phyloP scores from a whole-genome alignment of 2,797 vertebrate genomes.

The Neosalanx taihuensis region DNA sequence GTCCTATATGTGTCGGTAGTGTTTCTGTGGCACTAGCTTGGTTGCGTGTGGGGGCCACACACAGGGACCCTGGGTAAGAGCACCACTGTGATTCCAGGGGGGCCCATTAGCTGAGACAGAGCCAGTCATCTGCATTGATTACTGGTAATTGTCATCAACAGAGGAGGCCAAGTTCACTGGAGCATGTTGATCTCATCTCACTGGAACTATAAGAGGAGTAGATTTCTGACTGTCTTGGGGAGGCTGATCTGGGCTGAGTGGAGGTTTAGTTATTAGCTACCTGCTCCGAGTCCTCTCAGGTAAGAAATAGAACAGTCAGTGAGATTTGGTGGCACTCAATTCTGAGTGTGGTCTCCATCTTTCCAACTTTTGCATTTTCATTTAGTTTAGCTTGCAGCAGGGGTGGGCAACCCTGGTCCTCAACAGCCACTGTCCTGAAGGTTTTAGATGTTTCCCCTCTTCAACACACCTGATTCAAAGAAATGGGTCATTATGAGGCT shows the following conservation, averaged over 20 bases:
- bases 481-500: too few relatives aligned
- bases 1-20: too few relatives aligned
- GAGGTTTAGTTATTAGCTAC: conserved; percentile 28
- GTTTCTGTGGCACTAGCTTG: too few relatives aligned
- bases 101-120: conserved; percentile 39
- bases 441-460: too few relatives aligned
- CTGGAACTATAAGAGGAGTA: conserved; percentile 61
- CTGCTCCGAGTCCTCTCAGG: conserved; percentile 32
- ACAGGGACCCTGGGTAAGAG: not conserved
- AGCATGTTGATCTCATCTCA: conserved; percentile 55
- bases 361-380: too few relatives aligned
- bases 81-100: not conserved
- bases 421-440: too few relatives aligned
- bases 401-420: too few relatives aligned
- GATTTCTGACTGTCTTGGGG: conserved; percentile 30
- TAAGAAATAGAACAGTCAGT: conserved; percentile 10
- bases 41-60: too few relatives aligned
- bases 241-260: conserved; percentile 16
- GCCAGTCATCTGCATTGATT: conserved; percentile 72
- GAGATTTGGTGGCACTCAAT: not conserved
- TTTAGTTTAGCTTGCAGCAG: too few relatives aligned
- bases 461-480: too few relatives aligned
- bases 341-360: too few relatives aligned
- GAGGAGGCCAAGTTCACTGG: conserved; percentile 54
- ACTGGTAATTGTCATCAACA: conserved; percentile 67